Evolutionary conservation across 2,113 vertebrate species (phyloP), one percentile per base, ranked within the genome.

Genomic region (Struthidea cinerea): DNA sequence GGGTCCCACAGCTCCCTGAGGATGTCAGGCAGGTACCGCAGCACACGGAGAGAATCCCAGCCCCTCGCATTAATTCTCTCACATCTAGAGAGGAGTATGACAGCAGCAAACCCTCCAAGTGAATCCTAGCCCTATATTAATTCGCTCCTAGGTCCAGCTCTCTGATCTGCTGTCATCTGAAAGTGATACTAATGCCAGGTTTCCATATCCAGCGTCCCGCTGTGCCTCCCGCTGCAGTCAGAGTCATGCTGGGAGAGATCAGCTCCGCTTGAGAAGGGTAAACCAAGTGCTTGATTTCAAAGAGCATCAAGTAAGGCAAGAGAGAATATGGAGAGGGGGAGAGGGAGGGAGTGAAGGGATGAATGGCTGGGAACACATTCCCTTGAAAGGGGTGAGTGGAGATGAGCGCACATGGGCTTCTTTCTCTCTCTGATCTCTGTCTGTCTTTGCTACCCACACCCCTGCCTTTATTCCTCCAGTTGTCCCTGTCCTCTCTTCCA

Each of bases 121-220:
- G 95, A 95, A 94, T 96, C 87, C 61, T 93, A 96, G 93, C 83
- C 94, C 85, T 61, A 24, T 84, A 90, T 96, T 97, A 95, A 96
- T 97, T 95, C 90, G 0, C 74, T 95, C 41, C 59, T 47, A 90
- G 87, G 95, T 96, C 93, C 87, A 95, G 94, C 82, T 94, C 87
- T 94, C 89, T 95, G 92, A 97, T 94, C 94, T 91, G 78, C 84
- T 93, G 94, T 95, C 89, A 90, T 90, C 80, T 86, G 80, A 87
- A 95, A 94, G 94, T 90, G 95, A 94, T 94, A 92, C 84, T 96
- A 94, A 96, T 96, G 96, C 96, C 94, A 96, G 92, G 92, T 95
- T 97, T 94, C 95, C 96, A 96, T 94, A 96, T 60, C 92, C 81
- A 79, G 92, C 74, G 3, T 77, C 93, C 90, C 3, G 84, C 95